Evolutionary conservation across 2,888 invertebrate species (phyloP).

Genomic region (Entomobrya multifasciata): DNA sequence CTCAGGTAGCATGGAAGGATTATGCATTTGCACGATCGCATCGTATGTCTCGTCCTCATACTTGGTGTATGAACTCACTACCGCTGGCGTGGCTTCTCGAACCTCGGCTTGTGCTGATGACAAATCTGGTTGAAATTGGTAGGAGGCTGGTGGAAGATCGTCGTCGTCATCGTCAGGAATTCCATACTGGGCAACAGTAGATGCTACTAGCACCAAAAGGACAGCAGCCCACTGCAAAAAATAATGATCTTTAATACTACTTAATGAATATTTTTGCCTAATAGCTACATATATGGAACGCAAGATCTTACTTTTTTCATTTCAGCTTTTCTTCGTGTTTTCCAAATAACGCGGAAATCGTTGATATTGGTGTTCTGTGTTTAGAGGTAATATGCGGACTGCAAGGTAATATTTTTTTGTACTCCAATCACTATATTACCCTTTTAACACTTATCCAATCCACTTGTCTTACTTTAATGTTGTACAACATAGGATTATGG

Average conservation of each 20-base stretch:
- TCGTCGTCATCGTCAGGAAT: slow-evolving; percentile 72
- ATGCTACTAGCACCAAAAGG: not conserved
- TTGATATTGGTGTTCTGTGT: no score
- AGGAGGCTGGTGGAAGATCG: slow-evolving; percentile 7
- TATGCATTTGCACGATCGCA: not conserved
- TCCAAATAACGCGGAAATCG: no score
- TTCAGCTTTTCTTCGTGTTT: no score
- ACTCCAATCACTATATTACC: no score
- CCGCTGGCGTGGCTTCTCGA: not conserved
- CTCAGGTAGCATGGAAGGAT: not conserved
- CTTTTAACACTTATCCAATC: no score
- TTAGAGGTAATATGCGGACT: no score
- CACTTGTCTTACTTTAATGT: no score
- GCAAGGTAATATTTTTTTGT: no score
- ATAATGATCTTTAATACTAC: not conserved
- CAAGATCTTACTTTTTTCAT: no score
- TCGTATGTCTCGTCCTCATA: not conserved
- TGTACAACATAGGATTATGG: no score
- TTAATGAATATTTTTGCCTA: no score
- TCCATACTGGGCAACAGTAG: slow-evolving; percentile 58
- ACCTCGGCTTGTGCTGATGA: not conserved
- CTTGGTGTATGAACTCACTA: not conserved
- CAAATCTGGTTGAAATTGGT: not conserved
- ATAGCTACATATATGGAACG: no score
- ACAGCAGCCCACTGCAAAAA: not conserved